Base-by-base conservation (phyloP, 2,113 vertebrate species). In the Macaca nemestrina region DNA sequence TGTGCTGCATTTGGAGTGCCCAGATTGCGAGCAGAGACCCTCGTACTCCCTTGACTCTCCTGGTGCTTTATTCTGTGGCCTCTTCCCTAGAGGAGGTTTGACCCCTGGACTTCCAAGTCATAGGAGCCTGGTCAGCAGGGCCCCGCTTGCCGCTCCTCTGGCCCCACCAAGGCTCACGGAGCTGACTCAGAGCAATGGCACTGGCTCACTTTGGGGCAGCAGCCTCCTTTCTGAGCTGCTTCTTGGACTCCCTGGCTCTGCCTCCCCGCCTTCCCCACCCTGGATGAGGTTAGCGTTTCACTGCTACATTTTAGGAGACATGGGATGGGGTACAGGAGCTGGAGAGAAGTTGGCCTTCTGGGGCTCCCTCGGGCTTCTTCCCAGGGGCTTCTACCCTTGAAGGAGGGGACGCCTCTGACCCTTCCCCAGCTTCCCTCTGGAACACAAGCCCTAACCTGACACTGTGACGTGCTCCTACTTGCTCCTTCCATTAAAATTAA, bases 221-320 rank as follows among this genome's bases (percentile, higher is more conserved):
- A 22, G 48, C 40, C 50, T 59, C 57, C 40, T 57, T n/a, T 32
- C 6, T 18, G 50, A 38, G 75, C 13, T 1, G 38, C 25, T 50
- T 45, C 48, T 76, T 61, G 8, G 88, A 17, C 30, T 68, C n/a
- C 7, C 8, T 1, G 2, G 40, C 25, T 61, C 93, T 40, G 25
- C 64, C 43, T 61, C 8, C 13, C 6, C 14, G 0, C 20, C 5
- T 48, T 35, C 35, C 2, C 4, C 73, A 50, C 3, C 0, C 12
- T 13, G 82, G n/a, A 27, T 25, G 43, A 22, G 32, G 40, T 20
- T 23, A 18, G 3, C 0, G 4, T 35, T 32, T 61, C 52, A 4
- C 22, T 2, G 38, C 61, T 67, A 52, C 0, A 6, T 40, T 16
- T 25, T 18, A 8, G 38, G 12, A 40, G 5, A 5, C 23, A 10